Evolutionary conservation across 2,888 invertebrate species (phyloP).

Genomic region (Polietes domitor): DNA sequence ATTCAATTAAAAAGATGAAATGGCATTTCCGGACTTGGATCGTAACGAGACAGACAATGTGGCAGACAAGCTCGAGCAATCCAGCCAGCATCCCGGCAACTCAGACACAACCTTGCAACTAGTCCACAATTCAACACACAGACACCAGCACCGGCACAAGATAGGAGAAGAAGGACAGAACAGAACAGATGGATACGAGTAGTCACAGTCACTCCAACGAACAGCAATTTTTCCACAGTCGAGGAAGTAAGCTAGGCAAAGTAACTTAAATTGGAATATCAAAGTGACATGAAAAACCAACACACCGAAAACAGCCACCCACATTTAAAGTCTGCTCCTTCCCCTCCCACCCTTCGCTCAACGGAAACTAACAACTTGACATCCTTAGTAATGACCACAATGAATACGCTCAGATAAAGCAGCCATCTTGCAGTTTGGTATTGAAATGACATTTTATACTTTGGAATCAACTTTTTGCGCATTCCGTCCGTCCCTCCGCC

Average conservation of each 20-base stretch:
- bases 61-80: slow-evolving; percentile 57
- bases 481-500: neutral
- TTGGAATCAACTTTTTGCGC: slow-evolving; percentile 50
- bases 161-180: slow-evolving; percentile 5
- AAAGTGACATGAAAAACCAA: slow-evolving; percentile 29
- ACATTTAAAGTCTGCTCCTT: slow-evolving; percentile 3
- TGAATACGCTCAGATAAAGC: slow-evolving; percentile 61
- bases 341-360: slow-evolving; percentile 18
- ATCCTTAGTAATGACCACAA: slow-evolving; percentile 65
- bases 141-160: neutral
- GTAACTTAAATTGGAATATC: slow-evolving; percentile 21
- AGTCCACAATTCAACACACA: slow-evolving; percentile 1
- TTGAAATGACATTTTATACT: slow-evolving; percentile 64
- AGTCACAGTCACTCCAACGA: slow-evolving; percentile 8
- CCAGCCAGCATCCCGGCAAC: slow-evolving; percentile 29
- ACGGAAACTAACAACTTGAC: slow-evolving; percentile 62
- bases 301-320: slow-evolving; percentile 1
- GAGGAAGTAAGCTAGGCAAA: slow-evolving; percentile 10
- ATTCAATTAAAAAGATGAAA: slow-evolving; percentile 80
- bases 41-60: slow-evolving; percentile 61
- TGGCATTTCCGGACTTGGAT: slow-evolving; percentile 74
- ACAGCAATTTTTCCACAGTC: neutral
- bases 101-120: neutral
- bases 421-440: slow-evolving; percentile 60
- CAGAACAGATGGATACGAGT: neutral